A percentile compares a stretch with the other conserved stretches of the same genome.
Evolutionary conservation across 2,113 vertebrate species (phyloP).

Genomic region (Amazona guildingii): DNA sequence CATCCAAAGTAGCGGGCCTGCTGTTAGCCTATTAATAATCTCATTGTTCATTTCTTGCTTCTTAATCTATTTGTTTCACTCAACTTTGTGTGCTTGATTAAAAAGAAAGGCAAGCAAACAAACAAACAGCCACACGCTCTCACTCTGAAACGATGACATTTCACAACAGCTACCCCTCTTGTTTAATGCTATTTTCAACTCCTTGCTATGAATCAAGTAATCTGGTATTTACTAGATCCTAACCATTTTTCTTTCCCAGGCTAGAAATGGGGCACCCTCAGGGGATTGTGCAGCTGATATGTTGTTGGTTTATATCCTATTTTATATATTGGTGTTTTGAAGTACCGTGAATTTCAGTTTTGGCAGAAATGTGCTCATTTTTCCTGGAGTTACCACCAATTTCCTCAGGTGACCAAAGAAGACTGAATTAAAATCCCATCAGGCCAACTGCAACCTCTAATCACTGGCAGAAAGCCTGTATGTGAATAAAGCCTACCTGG

Average conservation of each 20-base stretch:
- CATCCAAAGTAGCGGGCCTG: slow-evolving; percentile 21
- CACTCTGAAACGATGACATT: neutral
- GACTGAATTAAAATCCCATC: neutral
- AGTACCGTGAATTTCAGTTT: neutral
- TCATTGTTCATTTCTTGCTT: slow-evolving; percentile 30
- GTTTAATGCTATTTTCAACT: slow-evolving; percentile 3
- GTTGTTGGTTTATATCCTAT: neutral
- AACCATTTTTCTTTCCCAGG: neutral
- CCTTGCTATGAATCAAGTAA: neutral
- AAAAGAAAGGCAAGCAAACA: slow-evolving; percentile 37
- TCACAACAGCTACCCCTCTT: neutral
- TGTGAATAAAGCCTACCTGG: neutral
- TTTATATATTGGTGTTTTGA: neutral
- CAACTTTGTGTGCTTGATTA: slow-evolving; percentile 15
- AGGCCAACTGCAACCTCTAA: neutral
- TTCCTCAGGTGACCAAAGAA: neutral
- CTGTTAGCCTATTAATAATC: slow-evolving; percentile 36
- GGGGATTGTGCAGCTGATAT: neutral
- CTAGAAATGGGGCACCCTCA: neutral
- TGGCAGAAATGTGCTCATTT: neutral
- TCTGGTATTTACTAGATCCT: neutral
- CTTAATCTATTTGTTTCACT: slow-evolving; percentile 49
- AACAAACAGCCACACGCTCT: neutral
- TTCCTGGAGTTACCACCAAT: neutral
- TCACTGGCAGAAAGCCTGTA: neutral